phyloP scores from a whole-genome alignment of 1,140 invertebrate genomes.

The Zaprionus nigranus region DNA sequence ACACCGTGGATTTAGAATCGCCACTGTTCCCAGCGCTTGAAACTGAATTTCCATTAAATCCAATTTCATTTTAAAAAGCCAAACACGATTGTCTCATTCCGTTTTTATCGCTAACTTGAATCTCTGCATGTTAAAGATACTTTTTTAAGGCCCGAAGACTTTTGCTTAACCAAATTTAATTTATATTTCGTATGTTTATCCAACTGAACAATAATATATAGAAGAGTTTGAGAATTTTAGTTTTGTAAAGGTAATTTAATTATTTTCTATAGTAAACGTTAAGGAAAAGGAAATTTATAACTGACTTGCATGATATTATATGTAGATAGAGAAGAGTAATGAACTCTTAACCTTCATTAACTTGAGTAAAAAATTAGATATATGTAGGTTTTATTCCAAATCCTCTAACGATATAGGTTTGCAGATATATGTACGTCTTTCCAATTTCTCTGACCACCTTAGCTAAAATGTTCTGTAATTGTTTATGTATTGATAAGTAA shows the following conservation, averaged over 20 bases:
- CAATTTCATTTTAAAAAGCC: conserved; percentile 16
- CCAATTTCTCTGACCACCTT: neutral
- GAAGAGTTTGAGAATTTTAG: neutral
- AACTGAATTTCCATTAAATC: conserved; percentile 29
- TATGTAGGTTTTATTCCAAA: neutral
- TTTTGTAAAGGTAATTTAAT: neutral
- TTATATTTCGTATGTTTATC: neutral
- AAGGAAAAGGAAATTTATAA: neutral
- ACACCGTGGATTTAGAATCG: conserved; percentile 77
- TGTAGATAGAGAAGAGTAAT: neutral
- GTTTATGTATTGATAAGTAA: neutral
- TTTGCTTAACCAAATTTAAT: neutral
- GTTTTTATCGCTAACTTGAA: conserved; percentile 1
- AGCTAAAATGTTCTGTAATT: neutral
- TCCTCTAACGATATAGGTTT: too few species aligned
- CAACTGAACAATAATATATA: neutral
- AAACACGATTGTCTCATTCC: conserved; percentile 15
- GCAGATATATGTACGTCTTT: too few species aligned
- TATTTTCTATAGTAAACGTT: neutral
- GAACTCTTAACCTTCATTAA: neutral
- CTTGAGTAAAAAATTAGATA: neutral
- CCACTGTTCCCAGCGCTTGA: conserved; percentile 55
- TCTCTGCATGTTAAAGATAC: conserved; percentile 8
- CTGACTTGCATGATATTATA: too few species aligned
- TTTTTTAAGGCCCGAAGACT: neutral